These are phyloP conservation scores for Trichoplax adhaerens DNA, from an alignment of 37 sponge, comb jelly and placozoan species.

Conservation along the genomic window DNA sequence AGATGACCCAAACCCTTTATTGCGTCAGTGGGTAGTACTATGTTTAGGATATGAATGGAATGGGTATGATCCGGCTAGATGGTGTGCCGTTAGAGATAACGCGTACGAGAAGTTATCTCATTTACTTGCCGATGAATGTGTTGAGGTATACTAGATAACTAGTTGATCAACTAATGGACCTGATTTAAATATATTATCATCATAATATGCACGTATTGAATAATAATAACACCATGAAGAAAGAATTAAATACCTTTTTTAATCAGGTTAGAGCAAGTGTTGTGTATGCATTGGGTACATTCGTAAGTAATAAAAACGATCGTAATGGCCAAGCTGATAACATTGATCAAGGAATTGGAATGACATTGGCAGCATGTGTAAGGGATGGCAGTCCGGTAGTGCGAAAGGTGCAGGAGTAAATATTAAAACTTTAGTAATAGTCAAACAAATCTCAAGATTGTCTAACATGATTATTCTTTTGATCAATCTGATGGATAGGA, in stretches of 20 bases:
- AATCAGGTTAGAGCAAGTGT: slow-evolving; percentile 67
- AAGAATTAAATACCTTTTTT: neutral
- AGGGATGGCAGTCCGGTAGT: slow-evolving; percentile 66
- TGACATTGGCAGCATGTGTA: slow-evolving; percentile 31
- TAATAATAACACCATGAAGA: neutral
- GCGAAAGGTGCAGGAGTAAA: slow-evolving; percentile 30
- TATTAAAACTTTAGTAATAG: no score
- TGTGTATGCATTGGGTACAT: slow-evolving; percentile 81
- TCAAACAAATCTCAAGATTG: neutral
- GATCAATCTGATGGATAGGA: slow-evolving; percentile 34
- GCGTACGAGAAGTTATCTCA: slow-evolving; percentile 71
- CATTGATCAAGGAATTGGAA: slow-evolving; percentile 55
- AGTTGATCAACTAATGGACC: neutral
- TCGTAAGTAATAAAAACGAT: slow-evolving; percentile 27
- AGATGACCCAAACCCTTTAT: slow-evolving; percentile 49
- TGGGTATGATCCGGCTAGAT: slow-evolving; percentile 58
- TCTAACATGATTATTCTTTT: neutral
- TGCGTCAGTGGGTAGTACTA: slow-evolving; percentile 66
- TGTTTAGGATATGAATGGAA: slow-evolving; percentile 83
- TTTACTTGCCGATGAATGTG: slow-evolving; percentile 63
- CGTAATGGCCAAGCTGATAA: slow-evolving; percentile 33
- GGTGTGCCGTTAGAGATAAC: slow-evolving; percentile 59
- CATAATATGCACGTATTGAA: neutral
- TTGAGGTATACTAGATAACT: slow-evolving; percentile 40
- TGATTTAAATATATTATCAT: neutral